These are phyloP conservation scores for Takifugu rubripes DNA, from an alignment of 2,797 vertebrate species.

Conservation along the genomic window DNA sequence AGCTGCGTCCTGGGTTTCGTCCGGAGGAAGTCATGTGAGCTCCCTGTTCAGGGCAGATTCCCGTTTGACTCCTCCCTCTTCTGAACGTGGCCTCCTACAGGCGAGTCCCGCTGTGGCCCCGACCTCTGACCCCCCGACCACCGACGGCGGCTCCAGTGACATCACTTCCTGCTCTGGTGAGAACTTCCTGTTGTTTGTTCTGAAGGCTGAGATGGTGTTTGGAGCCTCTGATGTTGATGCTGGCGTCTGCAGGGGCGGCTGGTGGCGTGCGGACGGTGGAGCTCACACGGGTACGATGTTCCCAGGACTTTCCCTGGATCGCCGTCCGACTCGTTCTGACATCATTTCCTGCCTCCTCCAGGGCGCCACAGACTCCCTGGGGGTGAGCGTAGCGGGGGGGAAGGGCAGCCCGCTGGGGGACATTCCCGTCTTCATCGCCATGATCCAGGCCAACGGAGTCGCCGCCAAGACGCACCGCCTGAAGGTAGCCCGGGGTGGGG, in stretches of 20 bases:
- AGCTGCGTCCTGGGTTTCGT: constrained; percentile 87
- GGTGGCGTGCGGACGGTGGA: constrained; percentile 83
- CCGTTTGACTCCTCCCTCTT: not conserved
- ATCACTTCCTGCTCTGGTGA: constrained; percentile 60
- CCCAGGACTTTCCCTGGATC: not conserved
- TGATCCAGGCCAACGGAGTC: constrained; percentile 94
- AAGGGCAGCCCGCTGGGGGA: constrained; percentile 92
- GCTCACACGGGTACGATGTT: constrained; percentile 78
- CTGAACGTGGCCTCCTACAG: not conserved
- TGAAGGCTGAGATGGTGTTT: not conserved
- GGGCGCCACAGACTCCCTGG: constrained; percentile 87
- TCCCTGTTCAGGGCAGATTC: not conserved
- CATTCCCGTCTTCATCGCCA: constrained; percentile 93
- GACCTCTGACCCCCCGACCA: not conserved
- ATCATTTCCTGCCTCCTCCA: constrained; percentile 38
- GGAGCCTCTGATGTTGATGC: too few species aligned
- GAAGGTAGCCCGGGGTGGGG: constrained; percentile 72
- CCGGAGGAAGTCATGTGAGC: constrained; percentile 85
- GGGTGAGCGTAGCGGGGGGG: constrained; percentile 93
- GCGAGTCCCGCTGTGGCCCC: too few species aligned
- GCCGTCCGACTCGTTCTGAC: not conserved
- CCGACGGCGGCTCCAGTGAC: constrained; percentile 39
- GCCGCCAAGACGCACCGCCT: constrained; percentile 88
- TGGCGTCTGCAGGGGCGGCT: constrained; percentile 44
- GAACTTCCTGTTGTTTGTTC: constrained; percentile 10